phyloP scores from a whole-genome alignment of 2,888 invertebrate species.

The Rhabditoides inermis region DNA sequence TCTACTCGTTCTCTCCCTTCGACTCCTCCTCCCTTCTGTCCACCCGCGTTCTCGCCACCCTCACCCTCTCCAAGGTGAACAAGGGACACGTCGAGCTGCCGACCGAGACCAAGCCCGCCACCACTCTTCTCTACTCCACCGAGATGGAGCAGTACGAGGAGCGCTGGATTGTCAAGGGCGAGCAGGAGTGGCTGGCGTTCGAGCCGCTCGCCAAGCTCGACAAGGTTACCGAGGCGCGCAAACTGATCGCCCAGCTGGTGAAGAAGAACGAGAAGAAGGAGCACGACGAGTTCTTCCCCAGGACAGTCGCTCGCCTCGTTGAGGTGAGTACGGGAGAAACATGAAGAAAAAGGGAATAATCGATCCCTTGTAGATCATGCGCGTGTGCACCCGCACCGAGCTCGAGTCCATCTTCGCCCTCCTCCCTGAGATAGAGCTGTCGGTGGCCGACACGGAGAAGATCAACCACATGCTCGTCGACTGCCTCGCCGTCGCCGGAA shows the following conservation, averaged over 20 bases:
- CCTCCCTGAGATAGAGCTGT: conserved; percentile 15
- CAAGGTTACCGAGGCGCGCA: conserved; percentile 1
- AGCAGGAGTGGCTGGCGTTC: conserved; percentile 15
- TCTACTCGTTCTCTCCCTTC: conserved; percentile 28
- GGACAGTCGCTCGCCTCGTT: no score
- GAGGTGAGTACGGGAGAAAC: no score
- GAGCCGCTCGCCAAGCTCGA: not conserved
- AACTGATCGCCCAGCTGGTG: conserved; percentile 21
- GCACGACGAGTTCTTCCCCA: no score
- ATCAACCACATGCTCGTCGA: conserved; percentile 34
- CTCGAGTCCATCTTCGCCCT: no score
- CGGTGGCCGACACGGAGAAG: conserved; percentile 11
- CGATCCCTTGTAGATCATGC: no score
- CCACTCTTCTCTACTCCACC: conserved; percentile 27
- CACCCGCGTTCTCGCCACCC: conserved; percentile 13
- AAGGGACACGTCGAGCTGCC: conserved; percentile 5
- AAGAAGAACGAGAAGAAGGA: conserved; percentile 20
- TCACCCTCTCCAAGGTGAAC: conserved; percentile 14
- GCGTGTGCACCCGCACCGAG: no score
- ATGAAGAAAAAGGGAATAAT: no score
- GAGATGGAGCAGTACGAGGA: conserved; percentile 31
- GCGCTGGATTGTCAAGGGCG: conserved; percentile 28
- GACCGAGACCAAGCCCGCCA: conserved; percentile 8
- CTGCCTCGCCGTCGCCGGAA: conserved; percentile 35
- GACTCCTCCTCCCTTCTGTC: conserved; percentile 14